Base-by-base conservation (phyloP, 2,113 vertebrate genomes). In the Paralichthys olivaceus region DNA sequence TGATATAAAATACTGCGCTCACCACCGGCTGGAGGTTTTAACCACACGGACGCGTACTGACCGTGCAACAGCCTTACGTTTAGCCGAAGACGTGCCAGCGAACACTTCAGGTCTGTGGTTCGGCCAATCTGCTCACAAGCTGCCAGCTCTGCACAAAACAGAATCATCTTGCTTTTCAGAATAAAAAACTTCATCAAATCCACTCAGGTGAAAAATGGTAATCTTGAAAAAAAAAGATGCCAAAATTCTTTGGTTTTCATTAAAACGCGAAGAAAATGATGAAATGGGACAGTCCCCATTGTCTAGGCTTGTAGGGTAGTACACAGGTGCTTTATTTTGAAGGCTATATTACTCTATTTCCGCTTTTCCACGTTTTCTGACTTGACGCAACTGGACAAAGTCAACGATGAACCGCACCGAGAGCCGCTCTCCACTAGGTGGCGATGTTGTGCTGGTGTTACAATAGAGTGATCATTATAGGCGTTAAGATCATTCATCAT, bases 241-340 rank as follows among this genome's bases (percentile, higher is more conserved):
- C n/a, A n/a, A n/a, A n/a, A n/a, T 4, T 7, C 1, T 53, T 23
- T 53, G 0, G 5, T 0, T 37, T 32, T 0, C 5, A 14, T 1
- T 7, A 0, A 40, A 1, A 29, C 8, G 2, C 0, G 0, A 8
- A 11, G 0, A 2, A 3, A 4, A 1, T 25, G 0, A 5, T 14
- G 9, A 43, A 26, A 75, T 9, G 14, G 5, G 4, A 1, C 43
- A n/a, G 2, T 26, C 0, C 0, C 0, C 0, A 0, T 20, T 0
- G 5, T 0, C 12, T 15, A 14, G 3, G 7, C 0, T 7, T 25
- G 17, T 5, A 15, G 5, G 17, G 12, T 0, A 1, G 0, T 15
- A n/a, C 5, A 15, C 0, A 0, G 0, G 1, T 11, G 2, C 1
- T 81, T 81, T 74, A 72, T 57, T 87, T 62, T 87, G 86, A 84